phyloP scores from a whole-genome alignment of 1,140 invertebrate genomes.

The Venustaconcha ellipsiformis region DNA sequence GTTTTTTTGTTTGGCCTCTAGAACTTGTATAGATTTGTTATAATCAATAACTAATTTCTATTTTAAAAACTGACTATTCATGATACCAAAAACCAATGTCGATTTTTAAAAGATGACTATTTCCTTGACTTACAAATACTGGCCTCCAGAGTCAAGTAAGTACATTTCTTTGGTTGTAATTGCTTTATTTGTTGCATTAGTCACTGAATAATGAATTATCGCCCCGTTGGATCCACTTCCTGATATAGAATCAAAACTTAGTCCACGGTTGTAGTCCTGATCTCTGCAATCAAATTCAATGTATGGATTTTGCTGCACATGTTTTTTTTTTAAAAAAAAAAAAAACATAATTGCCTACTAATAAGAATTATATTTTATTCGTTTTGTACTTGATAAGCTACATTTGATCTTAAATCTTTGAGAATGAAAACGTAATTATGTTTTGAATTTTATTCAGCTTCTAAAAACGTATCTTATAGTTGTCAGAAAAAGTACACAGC shows the following conservation, averaged over 20 bases:
- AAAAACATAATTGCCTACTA: background rate
- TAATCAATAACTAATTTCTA: too few relatives aligned
- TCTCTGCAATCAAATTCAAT: slow-evolving; percentile 43
- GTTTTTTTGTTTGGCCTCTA: too few relatives aligned
- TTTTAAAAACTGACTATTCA: too few relatives aligned
- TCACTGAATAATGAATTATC: slow-evolving; percentile 88
- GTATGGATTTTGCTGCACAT: background rate
- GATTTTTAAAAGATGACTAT: too few relatives aligned
- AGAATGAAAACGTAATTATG: background rate
- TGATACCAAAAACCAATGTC: too few relatives aligned
- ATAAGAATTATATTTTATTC: background rate
- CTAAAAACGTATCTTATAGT: too few relatives aligned
- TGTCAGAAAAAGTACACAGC: too few relatives aligned
- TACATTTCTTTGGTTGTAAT: slow-evolving; percentile 83
- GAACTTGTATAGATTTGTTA: too few relatives aligned
- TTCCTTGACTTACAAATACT: slow-evolving; percentile 69
- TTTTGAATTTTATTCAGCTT: too few relatives aligned
- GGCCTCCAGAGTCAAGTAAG: slow-evolving; percentile 91
- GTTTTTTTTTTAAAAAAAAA: background rate
- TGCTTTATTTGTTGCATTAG: slow-evolving; percentile 76
- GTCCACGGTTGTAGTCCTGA: slow-evolving; percentile 82
- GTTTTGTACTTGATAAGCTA: background rate
- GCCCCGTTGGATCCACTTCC: slow-evolving; percentile 90
- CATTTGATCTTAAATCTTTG: background rate
- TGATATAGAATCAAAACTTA: slow-evolving; percentile 93